phyloP scores from a whole-genome alignment of 2,113 vertebrate genomes.

The Chloropsis cyanopogon region DNA sequence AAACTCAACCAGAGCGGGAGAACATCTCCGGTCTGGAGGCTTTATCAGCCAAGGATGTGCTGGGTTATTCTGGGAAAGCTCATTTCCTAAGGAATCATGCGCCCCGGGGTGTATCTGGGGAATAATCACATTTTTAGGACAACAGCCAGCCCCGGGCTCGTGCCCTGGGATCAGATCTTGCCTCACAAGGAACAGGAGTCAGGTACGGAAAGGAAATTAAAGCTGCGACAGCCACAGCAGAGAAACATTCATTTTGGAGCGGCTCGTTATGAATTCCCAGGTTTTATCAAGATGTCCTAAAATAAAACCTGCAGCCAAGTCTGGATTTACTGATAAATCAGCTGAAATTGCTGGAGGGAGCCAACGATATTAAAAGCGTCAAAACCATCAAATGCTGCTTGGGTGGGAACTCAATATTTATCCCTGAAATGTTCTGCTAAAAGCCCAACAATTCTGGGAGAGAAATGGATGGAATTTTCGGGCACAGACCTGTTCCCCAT shows the following conservation, averaged over 20 bases:
- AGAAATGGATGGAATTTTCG: accelerated
- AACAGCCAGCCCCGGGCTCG: background rate
- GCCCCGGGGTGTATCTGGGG: background rate
- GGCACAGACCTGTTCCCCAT: constrained; percentile 78
- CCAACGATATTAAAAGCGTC: background rate
- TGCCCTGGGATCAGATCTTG: background rate
- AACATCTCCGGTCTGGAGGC: background rate
- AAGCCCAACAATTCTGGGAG: accelerated
- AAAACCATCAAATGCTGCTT: accelerated
- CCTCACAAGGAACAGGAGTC: background rate
- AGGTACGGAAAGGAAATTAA: background rate
- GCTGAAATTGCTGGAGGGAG: background rate
- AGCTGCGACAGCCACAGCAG: background rate
- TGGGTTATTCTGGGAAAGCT: background rate
- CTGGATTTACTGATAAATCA: background rate
- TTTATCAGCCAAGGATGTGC: background rate
- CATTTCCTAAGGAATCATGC: background rate
- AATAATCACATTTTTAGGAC: background rate
- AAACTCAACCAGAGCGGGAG: background rate
- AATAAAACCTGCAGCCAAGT: background rate
- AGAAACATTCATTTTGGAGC: background rate
- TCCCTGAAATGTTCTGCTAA: background rate
- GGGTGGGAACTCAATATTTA: accelerated
- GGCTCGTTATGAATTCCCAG: background rate
- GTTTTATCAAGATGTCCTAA: background rate